phyloP scores from a whole-genome alignment of 2,113 vertebrate species.

The Halcyon senegalensis region DNA sequence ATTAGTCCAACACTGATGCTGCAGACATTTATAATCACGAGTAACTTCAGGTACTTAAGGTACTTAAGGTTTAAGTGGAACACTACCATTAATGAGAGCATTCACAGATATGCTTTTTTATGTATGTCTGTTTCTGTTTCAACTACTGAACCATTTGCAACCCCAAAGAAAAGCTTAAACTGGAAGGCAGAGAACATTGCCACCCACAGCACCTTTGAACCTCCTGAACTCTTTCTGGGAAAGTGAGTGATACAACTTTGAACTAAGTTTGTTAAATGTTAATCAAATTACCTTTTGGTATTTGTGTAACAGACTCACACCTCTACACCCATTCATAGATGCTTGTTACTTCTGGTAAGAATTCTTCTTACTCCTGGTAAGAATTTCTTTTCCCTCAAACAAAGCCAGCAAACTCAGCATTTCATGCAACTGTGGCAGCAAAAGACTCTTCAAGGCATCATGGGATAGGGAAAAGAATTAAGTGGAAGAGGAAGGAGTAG shows the following conservation, averaged over 20 bases:
- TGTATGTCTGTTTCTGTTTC: background rate
- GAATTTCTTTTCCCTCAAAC: background rate
- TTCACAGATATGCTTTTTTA: background rate
- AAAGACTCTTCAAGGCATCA: background rate
- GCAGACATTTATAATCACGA: background rate
- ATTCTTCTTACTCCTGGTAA: background rate
- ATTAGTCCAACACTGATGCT: background rate
- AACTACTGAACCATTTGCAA: background rate
- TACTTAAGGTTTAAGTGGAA: background rate
- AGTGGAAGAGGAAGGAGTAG: background rate
- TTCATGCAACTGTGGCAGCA: background rate
- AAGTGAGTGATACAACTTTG: background rate
- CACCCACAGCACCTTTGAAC: background rate
- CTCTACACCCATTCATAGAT: background rate
- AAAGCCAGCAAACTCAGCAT: background rate
- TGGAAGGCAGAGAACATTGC: background rate
- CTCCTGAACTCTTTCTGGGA: background rate
- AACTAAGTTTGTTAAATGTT: conserved; percentile 12
- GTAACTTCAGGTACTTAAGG: background rate
- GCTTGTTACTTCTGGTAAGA: background rate
- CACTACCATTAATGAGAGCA: background rate
- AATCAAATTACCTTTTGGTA: background rate
- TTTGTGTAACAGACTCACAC: background rate
- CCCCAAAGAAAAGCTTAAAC: background rate
- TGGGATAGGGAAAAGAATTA: background rate